A percentile compares a stretch with the other conserved stretches of the same genome.
phyloP scores from a whole-genome alignment of 2,888 invertebrate species.

The Entomobrya proxima region DNA sequence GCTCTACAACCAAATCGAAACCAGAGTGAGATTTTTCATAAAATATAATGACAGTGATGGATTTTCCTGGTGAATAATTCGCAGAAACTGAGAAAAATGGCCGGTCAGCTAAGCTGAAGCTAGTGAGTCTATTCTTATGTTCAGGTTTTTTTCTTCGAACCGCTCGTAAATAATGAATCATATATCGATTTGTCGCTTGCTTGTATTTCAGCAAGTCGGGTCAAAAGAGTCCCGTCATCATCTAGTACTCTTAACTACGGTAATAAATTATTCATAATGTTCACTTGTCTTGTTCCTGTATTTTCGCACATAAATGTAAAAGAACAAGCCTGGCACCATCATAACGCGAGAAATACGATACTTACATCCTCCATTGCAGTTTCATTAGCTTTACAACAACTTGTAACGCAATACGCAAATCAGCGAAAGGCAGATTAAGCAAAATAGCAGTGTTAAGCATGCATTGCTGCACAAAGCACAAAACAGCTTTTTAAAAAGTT shows the following conservation, averaged over 20 bases:
- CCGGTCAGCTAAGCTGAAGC: neutral
- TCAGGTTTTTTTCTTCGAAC: conserved; percentile 18
- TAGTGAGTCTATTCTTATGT: neutral
- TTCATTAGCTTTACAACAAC: no score
- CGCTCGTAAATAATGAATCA: conserved; percentile 22
- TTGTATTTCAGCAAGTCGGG: neutral
- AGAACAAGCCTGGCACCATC: neutral
- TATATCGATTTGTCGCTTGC: conserved; percentile 16
- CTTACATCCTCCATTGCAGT: no score
- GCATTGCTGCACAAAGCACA: no score
- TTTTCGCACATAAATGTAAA: neutral
- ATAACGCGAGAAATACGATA: neutral
- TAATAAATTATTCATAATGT: neutral
- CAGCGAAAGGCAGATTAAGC: no score
- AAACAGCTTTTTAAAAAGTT: no score
- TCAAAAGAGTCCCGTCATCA: neutral
- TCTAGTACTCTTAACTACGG: neutral
- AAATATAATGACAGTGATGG: conserved; percentile 9
- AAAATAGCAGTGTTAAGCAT: no score
- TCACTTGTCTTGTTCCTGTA: neutral
- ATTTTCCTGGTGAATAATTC: conserved; percentile 6
- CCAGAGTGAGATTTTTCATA: neutral
- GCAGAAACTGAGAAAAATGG: neutral
- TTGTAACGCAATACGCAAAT: no score
- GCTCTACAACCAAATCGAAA: neutral